Conservation (phyloP, 2,113 vertebrate species). For the Pedetes capensis region DNA sequence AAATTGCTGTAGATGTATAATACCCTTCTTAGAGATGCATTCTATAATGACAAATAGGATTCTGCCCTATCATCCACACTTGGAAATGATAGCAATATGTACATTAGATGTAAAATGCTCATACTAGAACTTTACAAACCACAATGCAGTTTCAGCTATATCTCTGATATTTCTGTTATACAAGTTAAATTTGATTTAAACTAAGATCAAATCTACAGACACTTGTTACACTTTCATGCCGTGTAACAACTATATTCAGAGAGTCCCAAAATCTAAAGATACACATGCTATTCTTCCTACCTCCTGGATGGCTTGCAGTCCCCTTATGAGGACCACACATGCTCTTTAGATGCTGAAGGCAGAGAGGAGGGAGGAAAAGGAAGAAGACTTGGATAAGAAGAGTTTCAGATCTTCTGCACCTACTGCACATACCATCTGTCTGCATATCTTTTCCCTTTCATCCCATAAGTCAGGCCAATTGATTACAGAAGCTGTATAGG, state of each 20-base stretch:
- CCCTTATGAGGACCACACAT: background rate
- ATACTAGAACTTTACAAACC: background rate
- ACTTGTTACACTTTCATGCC: background rate
- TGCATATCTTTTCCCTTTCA: background rate
- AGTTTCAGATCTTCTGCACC: background rate
- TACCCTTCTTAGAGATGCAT: constrained; percentile 7
- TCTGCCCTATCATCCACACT: background rate
- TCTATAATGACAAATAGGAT: constrained; percentile 18
- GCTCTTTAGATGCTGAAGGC: background rate
- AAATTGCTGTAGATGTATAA: background rate
- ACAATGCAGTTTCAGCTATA: background rate
- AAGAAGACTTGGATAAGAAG: background rate
- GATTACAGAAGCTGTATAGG: background rate
- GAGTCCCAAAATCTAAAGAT: constrained; percentile 13
- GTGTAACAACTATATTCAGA: background rate
- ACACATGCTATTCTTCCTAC: background rate
- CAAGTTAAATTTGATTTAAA: background rate
- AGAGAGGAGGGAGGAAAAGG: background rate
- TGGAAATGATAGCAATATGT: background rate
- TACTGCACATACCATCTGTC: background rate
- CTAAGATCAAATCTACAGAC: background rate
- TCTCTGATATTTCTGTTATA: background rate
- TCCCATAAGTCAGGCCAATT: background rate
- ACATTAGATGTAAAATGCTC: background rate
- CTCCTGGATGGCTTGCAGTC: background rate